phyloP scores from a whole-genome alignment of 1,140 invertebrate genomes.

The Euwallacea similis region DNA sequence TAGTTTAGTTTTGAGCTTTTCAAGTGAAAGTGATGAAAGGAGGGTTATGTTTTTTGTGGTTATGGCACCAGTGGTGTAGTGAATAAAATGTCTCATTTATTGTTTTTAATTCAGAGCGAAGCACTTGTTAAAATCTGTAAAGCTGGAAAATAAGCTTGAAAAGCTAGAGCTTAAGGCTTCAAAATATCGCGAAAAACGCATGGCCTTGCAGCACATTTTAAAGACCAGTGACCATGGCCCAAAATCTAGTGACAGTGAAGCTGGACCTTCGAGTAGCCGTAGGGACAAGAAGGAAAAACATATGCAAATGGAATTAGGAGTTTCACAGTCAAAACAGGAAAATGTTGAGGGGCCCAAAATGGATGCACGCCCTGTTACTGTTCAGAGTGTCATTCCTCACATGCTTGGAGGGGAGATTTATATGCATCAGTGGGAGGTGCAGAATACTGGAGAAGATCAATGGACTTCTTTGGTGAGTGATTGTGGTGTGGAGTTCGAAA shows the following conservation, averaged over 20 bases:
- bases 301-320: background rate
- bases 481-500: background rate
- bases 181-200: constrained; percentile 51
- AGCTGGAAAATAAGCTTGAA: constrained; percentile 51
- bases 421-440: constrained; percentile 51
- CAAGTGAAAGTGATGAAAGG: too few relatives aligned
- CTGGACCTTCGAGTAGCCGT: constrained; percentile 31
- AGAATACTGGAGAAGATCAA: constrained; percentile 48
- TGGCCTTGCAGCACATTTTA: constrained; percentile 36
- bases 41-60: too few relatives aligned
- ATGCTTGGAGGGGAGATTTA: constrained; percentile 50
- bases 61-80: too few relatives aligned
- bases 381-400: constrained; percentile 39
- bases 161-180: constrained; percentile 52
- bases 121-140: constrained; percentile 39
- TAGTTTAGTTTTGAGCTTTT: too few relatives aligned
- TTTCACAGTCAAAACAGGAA: background rate
- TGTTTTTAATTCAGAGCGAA: too few relatives aligned
- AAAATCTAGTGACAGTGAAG: constrained; percentile 45
- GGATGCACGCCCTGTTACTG: constrained; percentile 46
- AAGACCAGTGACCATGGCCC: constrained; percentile 30
- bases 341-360: constrained; percentile 34
- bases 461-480: constrained; percentile 48
- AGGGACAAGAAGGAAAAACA: constrained; percentile 3
- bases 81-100: too few relatives aligned